Base-by-base conservation (phyloP, 2,113 vertebrate species). In the Carassius carassius region DNA sequence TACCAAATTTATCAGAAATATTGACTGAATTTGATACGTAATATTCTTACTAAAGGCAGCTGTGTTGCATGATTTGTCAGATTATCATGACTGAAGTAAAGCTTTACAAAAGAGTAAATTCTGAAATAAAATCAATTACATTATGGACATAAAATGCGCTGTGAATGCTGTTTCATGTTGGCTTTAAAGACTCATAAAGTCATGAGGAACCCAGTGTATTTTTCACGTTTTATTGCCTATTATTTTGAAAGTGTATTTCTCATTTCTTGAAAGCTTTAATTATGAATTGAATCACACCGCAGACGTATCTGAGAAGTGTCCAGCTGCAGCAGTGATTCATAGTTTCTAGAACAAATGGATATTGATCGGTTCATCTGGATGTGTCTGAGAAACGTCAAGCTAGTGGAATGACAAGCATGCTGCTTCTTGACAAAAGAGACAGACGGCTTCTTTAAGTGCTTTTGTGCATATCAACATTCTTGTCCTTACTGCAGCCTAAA, bases 401-500 rank as follows among this genome's bases (percentile, higher is more conserved):
- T 32, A 8, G 4, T 37, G 41, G 37, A 84, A 78, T 44, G 76
- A 72, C 17, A 19, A 37, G 25, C 12, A 65, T 14, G 49, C 75
- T n/a, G 41, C 49, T 72, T 12, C 76, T 25, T 14, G 23, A 51
- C n/a, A 9, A 49, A 85, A 85, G 49, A 44, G 35, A 13, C 67
- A 63, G 67, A 23, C 60, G 67, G 29, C 60, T 21, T 25, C 9
- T 77, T 35, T 17, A 65, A 80, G n/a, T 10, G 35, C 54, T 41
- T 75, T 63, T 80, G 77, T 62, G 35, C 21, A 17, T 19, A 67
- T 67, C 25, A 74, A 49, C 51, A 49, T 70, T 80, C 65, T 23
- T 3, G 12, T 70, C 85, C 85, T 89, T 86, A 88, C 84, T 88
- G 63, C 60, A 47, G 44, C 11, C 44, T 2, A 47, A 47, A 12